Evolutionary conservation across 2,797 vertebrate species (phyloP), one percentile per base, ranked within the genome.

Genomic region (Eulemur rubriventer): DNA sequence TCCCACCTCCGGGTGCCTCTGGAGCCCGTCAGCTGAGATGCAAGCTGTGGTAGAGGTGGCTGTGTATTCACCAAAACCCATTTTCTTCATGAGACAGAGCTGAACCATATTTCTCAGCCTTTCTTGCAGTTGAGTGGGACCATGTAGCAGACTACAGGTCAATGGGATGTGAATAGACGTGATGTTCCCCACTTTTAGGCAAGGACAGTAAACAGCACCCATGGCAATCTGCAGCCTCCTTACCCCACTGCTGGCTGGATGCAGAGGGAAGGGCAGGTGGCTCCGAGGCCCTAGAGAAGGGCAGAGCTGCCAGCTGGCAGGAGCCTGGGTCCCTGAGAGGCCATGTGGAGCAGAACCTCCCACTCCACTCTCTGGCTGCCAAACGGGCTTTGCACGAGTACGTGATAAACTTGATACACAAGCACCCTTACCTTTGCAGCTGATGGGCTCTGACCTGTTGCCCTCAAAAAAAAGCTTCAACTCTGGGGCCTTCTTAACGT

Each of bases 401-500:
- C 22, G 14, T 33, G 78, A 52, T 24, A 33, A 55, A 63, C 12
- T 2, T 33, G 17, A n/a, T 22, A 5, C 10, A 13, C 7, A 35
- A 11, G 11, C 52, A 38, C 46, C 94, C 78, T 82, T 99, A 99
- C 99, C 99, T 97, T 99, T 99, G 96, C 99, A 99, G 76, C 98
- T 97, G 59, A 98, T 98, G 24, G 99, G 99, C 86, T 99, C 98
- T 80, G 98, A 95, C 97, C 99, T 99, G 92, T 99, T 99, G 84
- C 99, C 99, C 43, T 98, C 98, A 9, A 99, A 98, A 98, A 99
- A 99, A 43, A 99, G 98, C 89, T 98, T 99, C 97, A 99, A 97
- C 0, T 98, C 97, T 0, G 99, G 99, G 38, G 98, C 98, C 28
- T 97, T 97, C 2, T 96, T 98, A 46, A 98, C 97, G 0, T 98